A percentile compares a stretch with the other conserved stretches of the same genome.
Evolutionary conservation across 2,113 vertebrate genomes (phyloP).

Genomic region (Ahaetulla prasina): DNA sequence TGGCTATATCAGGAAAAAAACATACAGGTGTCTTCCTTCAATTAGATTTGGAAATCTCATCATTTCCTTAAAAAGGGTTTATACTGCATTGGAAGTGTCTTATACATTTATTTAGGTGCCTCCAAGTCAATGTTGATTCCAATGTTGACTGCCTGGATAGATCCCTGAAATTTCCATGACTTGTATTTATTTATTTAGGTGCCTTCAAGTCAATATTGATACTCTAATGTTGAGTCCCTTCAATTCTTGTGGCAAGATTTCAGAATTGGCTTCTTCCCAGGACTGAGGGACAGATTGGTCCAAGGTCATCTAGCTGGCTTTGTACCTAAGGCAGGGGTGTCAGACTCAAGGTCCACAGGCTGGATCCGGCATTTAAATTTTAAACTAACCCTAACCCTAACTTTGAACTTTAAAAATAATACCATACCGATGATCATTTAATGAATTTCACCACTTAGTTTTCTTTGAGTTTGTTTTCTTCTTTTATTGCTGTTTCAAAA

Average conservation of each 20-base stretch:
- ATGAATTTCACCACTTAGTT: background rate
- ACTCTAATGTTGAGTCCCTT: background rate
- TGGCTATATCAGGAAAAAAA: too few relatives aligned
- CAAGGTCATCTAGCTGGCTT: background rate
- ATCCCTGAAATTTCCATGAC: background rate
- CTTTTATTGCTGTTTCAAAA: background rate
- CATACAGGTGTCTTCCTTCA: background rate
- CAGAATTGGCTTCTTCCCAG: background rate
- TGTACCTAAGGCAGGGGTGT: background rate
- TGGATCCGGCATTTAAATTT: too few relatives aligned
- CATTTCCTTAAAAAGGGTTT: background rate
- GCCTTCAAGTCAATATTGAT: background rate
- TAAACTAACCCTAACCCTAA: too few relatives aligned
- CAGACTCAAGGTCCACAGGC: too few relatives aligned
- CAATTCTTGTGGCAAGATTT: background rate
- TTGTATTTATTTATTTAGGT: background rate
- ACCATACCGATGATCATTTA: background rate
- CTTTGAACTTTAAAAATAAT: background rate
- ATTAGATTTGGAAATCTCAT: background rate
- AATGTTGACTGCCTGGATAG: background rate
- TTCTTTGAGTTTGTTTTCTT: background rate
- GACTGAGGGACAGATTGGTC: background rate
- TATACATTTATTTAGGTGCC: background rate
- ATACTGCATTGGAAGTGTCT: background rate
- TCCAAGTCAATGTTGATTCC: background rate